Base-by-base conservation (phyloP, 2,113 vertebrate genomes). In the Kryptolebias marmoratus region DNA sequence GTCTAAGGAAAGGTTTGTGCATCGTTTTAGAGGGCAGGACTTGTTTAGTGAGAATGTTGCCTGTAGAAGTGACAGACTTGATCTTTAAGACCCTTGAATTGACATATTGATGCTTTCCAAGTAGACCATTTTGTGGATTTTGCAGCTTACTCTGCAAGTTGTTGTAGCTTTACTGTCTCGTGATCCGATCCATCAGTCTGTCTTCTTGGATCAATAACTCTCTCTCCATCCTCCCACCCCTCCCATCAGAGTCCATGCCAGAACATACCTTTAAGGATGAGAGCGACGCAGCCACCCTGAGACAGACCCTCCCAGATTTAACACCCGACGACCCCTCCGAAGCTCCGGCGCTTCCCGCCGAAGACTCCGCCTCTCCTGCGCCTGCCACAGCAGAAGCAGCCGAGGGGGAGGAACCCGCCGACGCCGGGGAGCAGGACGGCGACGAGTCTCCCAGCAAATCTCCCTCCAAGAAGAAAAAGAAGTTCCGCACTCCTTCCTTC, bases 401-500 rank as follows among this genome's bases (percentile, higher is more conserved):
- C 0, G 88, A 88, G 36, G 87, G 36, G 64, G 91, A 95, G 90
- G 96, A 96, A 52, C 89, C 91, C 18, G 86, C 89, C 9, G 91
- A 94, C 0, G 83, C 93, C 0, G 95, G 83, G 0, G 97, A 99
- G 57, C 94, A 93, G 44, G 95, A 96, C 77, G 96, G 96, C 0
- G 97, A 99, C 2, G 97, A 96, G 84, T 99, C 98, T 68, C 98
- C 97, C 31, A 96, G 96, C 89, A 99, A 99, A 89, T 99, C 98
- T 28, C 98, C 98, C 3, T 99, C 97, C 1, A 99, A 99, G 88
- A 99, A 99, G 95, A 99, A 99, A 95, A 99, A 99, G 93, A 99
- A 98, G 90, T 99, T 99, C 90, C 97, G 98, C 78, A 99, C 98
- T 53, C 98, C 97, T 63, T 98, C 97, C 85, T 99, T 99, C 92